phyloP scores from a whole-genome alignment of 1,140 invertebrate species.

The Hylyphantes graminicola region DNA sequence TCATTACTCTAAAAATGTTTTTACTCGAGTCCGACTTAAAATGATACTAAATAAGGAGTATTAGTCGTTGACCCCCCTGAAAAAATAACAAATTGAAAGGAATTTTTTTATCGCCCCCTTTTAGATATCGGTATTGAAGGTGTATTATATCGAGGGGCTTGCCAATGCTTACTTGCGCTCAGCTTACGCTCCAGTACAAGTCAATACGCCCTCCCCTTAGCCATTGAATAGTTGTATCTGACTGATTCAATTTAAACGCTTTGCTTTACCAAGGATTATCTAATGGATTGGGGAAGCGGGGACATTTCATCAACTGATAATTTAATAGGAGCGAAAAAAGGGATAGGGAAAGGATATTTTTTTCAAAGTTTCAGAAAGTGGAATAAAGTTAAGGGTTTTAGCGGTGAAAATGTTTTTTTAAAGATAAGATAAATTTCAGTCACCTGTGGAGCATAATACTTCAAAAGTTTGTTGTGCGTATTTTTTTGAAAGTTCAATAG shows the following conservation, averaged over 20 bases:
- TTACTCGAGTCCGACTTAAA: slow-evolving; percentile 40
- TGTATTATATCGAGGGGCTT: neutral
- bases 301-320: neutral
- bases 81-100: slow-evolving; percentile 53
- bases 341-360: neutral
- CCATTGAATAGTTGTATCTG: slow-evolving; percentile 33
- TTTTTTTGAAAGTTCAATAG: no score
- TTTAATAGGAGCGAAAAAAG: neutral
- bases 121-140: neutral
- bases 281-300: slow-evolving; percentile 26
- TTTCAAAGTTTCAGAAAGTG: no score
- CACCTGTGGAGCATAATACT: no score
- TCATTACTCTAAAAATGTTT: slow-evolving; percentile 39
- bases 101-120: neutral
- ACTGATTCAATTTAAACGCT: slow-evolving; percentile 50
- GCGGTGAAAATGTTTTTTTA: no score
- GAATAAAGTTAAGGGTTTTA: no score
- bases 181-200: slow-evolving; percentile 7
- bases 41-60: slow-evolving; percentile 48
- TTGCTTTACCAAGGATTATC: slow-evolving; percentile 5
- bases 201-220: slow-evolving; percentile 13
- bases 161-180: slow-evolving; percentile 27
- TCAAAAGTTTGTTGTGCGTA: no score
- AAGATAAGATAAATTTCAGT: no score
- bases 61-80: slow-evolving; percentile 38